A percentile compares a stretch with the other conserved stretches of the same genome.
phyloP scores from a whole-genome alignment of 2,113 vertebrate species.

The Castor canadensis region DNA sequence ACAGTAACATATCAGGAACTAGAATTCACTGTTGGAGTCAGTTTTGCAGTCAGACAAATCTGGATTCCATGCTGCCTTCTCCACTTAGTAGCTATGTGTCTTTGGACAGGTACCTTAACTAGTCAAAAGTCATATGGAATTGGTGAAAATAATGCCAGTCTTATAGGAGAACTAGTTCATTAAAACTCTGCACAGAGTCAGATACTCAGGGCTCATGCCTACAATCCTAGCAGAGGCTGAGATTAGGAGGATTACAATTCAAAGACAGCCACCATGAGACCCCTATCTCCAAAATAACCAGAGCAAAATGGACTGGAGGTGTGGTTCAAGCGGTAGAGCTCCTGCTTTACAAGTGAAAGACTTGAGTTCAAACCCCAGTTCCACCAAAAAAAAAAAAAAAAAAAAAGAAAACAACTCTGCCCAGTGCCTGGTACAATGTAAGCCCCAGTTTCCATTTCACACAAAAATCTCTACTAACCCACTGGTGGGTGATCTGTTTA shows the following conservation, averaged over 20 bases:
- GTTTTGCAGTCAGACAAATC: neutral
- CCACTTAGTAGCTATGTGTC: neutral
- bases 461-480: neutral
- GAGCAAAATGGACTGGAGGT: no score
- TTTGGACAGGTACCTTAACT: neutral
- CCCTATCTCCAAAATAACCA: no score
- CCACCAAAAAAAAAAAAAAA: no score
- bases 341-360: no score
- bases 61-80: neutral
- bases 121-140: neutral
- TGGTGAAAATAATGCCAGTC: neutral
- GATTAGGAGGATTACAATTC: no score
- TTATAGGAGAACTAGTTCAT: neutral
- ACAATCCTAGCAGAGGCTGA: no score
- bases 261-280: no score
- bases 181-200: neutral
- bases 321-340: no score
- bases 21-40: neutral
- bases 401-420: no score
- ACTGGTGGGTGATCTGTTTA: neutral
- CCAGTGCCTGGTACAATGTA: neutral
- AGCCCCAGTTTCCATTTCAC: neutral
- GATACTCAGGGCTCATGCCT: no score
- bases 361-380: no score
- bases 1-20: neutral